Evolutionary conservation across 2,888 invertebrate genomes (phyloP), one percentile per base, ranked within the genome.

Genomic region (Ametastegia equiseti): DNA sequence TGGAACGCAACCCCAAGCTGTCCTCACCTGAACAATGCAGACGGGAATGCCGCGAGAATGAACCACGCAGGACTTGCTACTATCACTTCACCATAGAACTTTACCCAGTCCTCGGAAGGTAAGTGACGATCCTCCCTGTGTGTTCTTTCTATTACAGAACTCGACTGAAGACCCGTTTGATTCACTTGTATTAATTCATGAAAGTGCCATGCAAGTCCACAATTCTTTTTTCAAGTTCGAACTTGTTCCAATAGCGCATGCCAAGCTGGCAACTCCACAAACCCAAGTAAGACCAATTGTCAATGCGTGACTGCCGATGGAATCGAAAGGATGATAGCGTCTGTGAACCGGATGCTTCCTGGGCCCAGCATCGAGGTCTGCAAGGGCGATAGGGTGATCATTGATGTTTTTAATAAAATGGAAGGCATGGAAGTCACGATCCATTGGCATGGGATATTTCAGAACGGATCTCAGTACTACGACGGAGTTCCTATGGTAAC

Each of bases 371-470:
- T 98, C 84, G 96, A 97, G 94, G 97, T 97, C 23, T 98, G 98
- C 91, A 95, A 96, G 91, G 95, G 95, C 85, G 98, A 98, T 92
- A 96, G 95, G 88, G 95, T 98, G 6, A 95, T 97, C 23, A 94
- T 98, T 60, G 97, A 97, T 86, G 96, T 98, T 2, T 94, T 95
- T 88, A 98, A 98, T 91, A 95, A 95, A 86, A 95, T 97, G 94
- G 96, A 96, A 88, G 97, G 97, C 81, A 95, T 96, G 94, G 97
- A 97, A 89, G 95, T 96, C 3, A 96, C 97, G 67, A 94, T 98
- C 82, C 98, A 98, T 92, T 98, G 98, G 98, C 98, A 98, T 90
- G 98, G 98, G 84, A 94, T 97, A 86, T 96, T 95, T 93, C 97
- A 97, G 91, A 93, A 95, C 84, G 96, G 95, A 80, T 94, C 96